phyloP scores from a whole-genome alignment of 2,888 invertebrate species.

The Eumacrocentrus americanus region DNA sequence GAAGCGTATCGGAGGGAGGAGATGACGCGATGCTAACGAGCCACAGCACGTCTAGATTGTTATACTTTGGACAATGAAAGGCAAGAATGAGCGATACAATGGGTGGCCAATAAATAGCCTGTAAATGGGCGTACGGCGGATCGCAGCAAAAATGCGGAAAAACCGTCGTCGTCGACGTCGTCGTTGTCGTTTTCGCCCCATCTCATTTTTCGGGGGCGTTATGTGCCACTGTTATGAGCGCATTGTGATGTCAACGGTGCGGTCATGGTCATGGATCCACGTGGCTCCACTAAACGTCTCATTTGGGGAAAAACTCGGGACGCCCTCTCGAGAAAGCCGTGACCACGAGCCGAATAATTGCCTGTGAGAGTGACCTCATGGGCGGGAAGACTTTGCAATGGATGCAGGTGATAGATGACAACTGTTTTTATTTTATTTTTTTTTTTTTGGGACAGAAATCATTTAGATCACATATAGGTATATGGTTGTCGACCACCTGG shows the following conservation, averaged over 20 bases:
- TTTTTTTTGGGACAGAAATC: too few species aligned
- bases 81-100: not conserved
- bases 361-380: slow-evolving; percentile 33
- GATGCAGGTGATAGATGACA: slow-evolving; percentile 5
- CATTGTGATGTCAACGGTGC: slow-evolving; percentile 14
- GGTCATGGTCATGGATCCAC: slow-evolving; percentile 29
- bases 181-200: too few species aligned
- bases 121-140: not conserved
- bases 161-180: not conserved
- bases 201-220: slow-evolving; percentile 9
- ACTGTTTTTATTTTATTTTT: too few species aligned
- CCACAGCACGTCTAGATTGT: not conserved
- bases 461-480: too few species aligned
- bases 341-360: slow-evolving; percentile 45
- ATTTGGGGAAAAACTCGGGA: slow-evolving; percentile 45
- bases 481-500: too few species aligned
- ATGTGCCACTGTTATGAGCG: not conserved
- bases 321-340: slow-evolving; percentile 36
- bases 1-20: slow-evolving; percentile 4
- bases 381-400: not conserved
- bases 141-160: slow-evolving; percentile 1
- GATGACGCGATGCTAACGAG: not conserved
- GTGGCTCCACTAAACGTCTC: slow-evolving; percentile 48
- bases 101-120: not conserved
- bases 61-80: not conserved